phyloP scores from a whole-genome alignment of 2,797 vertebrate species.

The Enoplosus armatus region DNA sequence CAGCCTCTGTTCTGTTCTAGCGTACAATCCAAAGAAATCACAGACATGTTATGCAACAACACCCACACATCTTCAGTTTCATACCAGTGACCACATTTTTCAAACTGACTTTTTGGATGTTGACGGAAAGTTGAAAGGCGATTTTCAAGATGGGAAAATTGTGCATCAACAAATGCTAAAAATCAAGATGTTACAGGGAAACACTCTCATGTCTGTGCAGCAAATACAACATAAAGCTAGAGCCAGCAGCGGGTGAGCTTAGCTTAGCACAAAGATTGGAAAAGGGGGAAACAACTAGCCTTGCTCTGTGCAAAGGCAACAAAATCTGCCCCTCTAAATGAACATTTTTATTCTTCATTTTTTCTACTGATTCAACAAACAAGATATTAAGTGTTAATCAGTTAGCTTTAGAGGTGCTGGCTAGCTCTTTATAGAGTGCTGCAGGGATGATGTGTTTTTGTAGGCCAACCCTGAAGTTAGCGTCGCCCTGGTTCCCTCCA shows the following conservation, averaged over 20 bases:
- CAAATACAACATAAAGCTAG: neutral
- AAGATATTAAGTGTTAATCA: neutral
- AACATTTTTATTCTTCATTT: neutral
- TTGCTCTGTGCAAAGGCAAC: neutral
- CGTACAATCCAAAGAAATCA: constrained; percentile 55
- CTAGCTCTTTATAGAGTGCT: too few species aligned
- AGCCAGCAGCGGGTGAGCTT: neutral
- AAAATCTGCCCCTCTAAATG: neutral
- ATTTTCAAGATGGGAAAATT: constrained; percentile 21
- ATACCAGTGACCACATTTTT: constrained; percentile 38
- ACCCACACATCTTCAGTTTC: constrained; percentile 64
- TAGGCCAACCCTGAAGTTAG: too few species aligned
- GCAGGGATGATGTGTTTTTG: too few species aligned
- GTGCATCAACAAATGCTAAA: neutral
- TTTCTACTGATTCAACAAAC: neutral
- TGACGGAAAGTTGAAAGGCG: constrained; percentile 35
- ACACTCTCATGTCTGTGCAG: neutral
- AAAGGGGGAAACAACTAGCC: too few species aligned
- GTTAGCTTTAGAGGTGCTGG: neutral
- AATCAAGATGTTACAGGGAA: constrained; percentile 5
- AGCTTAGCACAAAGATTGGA: neutral
- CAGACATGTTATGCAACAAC: constrained; percentile 65
- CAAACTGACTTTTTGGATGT: constrained; percentile 36
- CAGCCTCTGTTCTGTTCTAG: constrained; percentile 18
- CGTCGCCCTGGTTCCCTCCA: too few species aligned